phyloP scores from a whole-genome alignment of 2,113 vertebrate species.

The Pygoscelis antarcticus region DNA sequence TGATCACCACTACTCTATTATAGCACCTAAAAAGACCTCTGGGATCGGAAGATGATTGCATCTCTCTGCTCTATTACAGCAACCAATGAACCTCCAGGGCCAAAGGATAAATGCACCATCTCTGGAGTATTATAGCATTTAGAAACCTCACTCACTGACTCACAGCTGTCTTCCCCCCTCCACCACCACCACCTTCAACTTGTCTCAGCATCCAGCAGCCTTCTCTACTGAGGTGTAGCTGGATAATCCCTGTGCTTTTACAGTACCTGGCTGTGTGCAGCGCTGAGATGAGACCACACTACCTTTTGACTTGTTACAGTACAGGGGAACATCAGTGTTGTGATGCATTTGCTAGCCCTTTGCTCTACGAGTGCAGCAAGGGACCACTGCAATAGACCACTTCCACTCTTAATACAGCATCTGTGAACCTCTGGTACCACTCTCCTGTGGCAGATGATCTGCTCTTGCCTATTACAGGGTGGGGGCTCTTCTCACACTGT shows the following conservation, averaged over 20 bases:
- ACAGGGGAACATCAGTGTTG: background rate
- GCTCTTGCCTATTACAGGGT: background rate
- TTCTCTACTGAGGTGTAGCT: background rate
- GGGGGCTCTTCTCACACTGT: background rate
- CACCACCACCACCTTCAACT: background rate
- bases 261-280: background rate
- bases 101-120: slow-evolving; percentile 39
- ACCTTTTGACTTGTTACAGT: background rate
- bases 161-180: background rate
- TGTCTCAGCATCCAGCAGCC: background rate
- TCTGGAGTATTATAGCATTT: slow-evolving; percentile 14
- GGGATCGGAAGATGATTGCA: slow-evolving; percentile 39
- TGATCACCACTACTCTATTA: slow-evolving; percentile 47
- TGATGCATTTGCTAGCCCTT: background rate
- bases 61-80: slow-evolving; percentile 49
- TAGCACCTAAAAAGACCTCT: slow-evolving; percentile 54
- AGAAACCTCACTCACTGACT: slow-evolving; percentile 10
- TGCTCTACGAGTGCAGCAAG: background rate
- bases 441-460: background rate
- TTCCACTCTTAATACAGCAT: background rate
- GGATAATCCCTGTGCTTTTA: background rate
- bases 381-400: background rate
- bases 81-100: slow-evolving; percentile 44
- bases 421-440: background rate
- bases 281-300: background rate